A percentile compares a stretch with the other conserved stretches of the same genome.
phyloP scores from a whole-genome alignment of 1,140 invertebrate genomes.

The Drosophila navojoa region DNA sequence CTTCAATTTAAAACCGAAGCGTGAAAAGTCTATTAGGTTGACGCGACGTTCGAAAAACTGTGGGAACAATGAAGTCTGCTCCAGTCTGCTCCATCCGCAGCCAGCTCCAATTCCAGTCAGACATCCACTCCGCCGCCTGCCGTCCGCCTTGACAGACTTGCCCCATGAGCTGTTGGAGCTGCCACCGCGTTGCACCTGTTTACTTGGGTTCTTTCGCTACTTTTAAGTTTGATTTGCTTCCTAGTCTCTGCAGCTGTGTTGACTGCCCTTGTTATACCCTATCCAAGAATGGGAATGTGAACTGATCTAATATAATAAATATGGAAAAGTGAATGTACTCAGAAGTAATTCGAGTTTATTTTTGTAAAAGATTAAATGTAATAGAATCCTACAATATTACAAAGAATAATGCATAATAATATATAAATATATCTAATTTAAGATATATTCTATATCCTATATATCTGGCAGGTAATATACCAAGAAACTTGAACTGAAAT shows the following conservation, averaged over 20 bases:
- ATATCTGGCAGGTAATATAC: no score
- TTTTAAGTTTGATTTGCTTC: conserved; percentile 60
- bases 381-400: no score
- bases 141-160: background rate
- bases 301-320: background rate
- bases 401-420: no score
- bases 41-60: conserved; percentile 57
- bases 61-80: conserved; percentile 77
- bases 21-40: conserved; percentile 78
- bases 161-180: conserved; percentile 26
- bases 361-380: background rate
- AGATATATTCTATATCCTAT: no score
- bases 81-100: conserved; percentile 63
- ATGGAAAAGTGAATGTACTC: no score
- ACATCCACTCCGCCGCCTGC: background rate
- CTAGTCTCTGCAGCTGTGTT: conserved; percentile 12
- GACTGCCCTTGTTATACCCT: conserved; percentile 34
- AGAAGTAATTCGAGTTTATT: no score
- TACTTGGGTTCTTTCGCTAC: conserved; percentile 42
- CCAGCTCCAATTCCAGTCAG: conserved; percentile 48
- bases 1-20: conserved; percentile 78
- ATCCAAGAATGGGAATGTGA: background rate
- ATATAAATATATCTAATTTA: no score
- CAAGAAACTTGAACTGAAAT: no score
- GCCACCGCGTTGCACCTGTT: conserved; percentile 58